Percentiles rank a stretch among this genome's conserved stretches.
Conservation (phyloP, 2,797 vertebrate genomes). For the Galagoides demidoff region DNA sequence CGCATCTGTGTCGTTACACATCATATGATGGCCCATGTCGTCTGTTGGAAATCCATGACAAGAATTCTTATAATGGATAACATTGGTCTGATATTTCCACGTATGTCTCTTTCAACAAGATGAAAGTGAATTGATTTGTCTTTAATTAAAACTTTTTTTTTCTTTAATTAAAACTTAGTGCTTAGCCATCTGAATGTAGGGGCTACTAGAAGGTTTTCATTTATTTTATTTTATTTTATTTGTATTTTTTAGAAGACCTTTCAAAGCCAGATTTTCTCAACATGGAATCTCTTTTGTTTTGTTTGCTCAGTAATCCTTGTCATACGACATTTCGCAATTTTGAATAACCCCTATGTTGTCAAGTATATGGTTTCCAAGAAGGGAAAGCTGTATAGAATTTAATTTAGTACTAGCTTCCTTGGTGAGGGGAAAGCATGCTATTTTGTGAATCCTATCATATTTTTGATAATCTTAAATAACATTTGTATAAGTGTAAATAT, state of each 20-base stretch:
- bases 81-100: neutral
- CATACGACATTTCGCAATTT: slow-evolving; percentile 36
- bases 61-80: neutral
- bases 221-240: no score
- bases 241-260: neutral
- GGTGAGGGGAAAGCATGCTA: neutral
- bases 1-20: neutral
- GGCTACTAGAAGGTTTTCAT: neutral
- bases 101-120: neutral
- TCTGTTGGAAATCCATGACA: neutral
- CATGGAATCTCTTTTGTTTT: slow-evolving; percentile 19
- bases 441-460: neutral
- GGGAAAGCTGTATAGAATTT: slow-evolving; percentile 13
- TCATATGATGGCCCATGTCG: neutral
- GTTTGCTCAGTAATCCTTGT: neutral
- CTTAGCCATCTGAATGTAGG: slow-evolving; percentile 2
- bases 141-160: slow-evolving; percentile 57
- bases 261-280: neutral
- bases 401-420: neutral
- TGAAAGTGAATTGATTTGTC: slow-evolving; percentile 42
- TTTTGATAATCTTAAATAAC: slow-evolving; percentile 65
- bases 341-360: slow-evolving; percentile 17
- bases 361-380: slow-evolving; percentile 52
- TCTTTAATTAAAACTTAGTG: slow-evolving; percentile 20
- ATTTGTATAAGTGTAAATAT: slow-evolving; percentile 54